A percentile compares a stretch with the other conserved stretches of the same genome.
These are phyloP conservation scores for Onychostoma macrolepis DNA, from an alignment of 2,113 vertebrate genomes.

Conservation along the genomic window DNA sequence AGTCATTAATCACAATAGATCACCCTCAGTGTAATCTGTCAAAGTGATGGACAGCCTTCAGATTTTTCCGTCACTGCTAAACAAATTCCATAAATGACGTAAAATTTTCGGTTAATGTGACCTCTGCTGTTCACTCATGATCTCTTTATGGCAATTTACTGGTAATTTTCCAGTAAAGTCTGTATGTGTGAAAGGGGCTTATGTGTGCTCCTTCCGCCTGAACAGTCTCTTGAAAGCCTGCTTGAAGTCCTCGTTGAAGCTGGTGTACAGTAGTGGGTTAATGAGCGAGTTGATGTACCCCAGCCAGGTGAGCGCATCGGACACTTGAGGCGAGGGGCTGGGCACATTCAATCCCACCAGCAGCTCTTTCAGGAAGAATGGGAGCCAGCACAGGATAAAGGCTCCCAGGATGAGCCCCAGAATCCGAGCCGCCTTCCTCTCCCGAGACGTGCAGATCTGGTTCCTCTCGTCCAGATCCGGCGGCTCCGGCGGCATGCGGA, in stretches of 20 bases:
- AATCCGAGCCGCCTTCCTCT: slow-evolving; percentile 87
- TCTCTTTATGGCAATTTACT: no score
- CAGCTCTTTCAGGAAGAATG: slow-evolving; percentile 90
- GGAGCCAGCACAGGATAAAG: slow-evolving; percentile 90
- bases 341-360: slow-evolving; percentile 81
- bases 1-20: no score
- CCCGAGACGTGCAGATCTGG: slow-evolving; percentile 83
- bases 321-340: slow-evolving; percentile 78
- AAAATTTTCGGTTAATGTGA: no score
- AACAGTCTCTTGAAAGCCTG: slow-evolving; percentile 87
- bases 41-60: no score
- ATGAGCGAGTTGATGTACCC: slow-evolving; percentile 92
- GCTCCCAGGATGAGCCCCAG: slow-evolving; percentile 88
- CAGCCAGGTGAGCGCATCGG: slow-evolving; percentile 88
- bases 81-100: no score
- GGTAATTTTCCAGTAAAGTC: no score
- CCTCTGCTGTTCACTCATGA: no score
- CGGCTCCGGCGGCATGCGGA: slow-evolving; percentile 75
- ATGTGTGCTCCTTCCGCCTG: slow-evolving; percentile 79
- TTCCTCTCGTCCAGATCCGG: slow-evolving; percentile 77
- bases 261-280: slow-evolving; percentile 90
- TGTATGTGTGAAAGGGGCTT: not conserved
- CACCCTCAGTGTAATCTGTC: no score
- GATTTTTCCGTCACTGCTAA: no score
- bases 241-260: slow-evolving; percentile 93